Conservation (phyloP, 1,140 invertebrate species). For the Micrasema minimum region DNA sequence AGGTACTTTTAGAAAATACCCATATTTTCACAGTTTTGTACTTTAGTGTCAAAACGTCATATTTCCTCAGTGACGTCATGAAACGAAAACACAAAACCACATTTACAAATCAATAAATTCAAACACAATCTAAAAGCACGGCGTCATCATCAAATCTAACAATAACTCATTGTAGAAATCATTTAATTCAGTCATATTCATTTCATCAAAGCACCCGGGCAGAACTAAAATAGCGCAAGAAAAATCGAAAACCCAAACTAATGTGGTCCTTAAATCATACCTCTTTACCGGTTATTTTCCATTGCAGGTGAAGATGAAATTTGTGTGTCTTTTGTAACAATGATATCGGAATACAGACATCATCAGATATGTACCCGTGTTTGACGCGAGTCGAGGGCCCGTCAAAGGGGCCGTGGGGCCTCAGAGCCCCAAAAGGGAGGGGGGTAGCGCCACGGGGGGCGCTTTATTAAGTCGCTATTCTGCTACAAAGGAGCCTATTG, state of each 20-base stretch:
- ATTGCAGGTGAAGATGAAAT: background rate
- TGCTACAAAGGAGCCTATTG: slow-evolving; percentile 49
- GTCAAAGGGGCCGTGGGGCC: slow-evolving; percentile 7
- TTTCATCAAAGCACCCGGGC: slow-evolving; percentile 18
- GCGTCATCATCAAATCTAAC: slow-evolving; percentile 33
- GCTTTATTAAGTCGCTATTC: slow-evolving; percentile 54
- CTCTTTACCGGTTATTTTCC: background rate
- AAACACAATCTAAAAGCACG: slow-evolving; percentile 21
- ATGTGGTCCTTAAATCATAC: background rate
- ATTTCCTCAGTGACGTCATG: background rate
- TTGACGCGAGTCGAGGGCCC: slow-evolving; percentile 23
- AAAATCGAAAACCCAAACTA: background rate
- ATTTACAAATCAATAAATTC: slow-evolving; percentile 31
- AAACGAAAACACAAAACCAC: slow-evolving; percentile 16
- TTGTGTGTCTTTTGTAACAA: background rate
- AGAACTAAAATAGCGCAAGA: background rate
- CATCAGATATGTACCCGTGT: slow-evolving; percentile 29
- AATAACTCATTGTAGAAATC: slow-evolving; percentile 31
- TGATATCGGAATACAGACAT: slow-evolving; percentile 27
- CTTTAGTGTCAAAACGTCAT: slow-evolving; percentile 12
- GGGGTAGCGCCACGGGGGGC: slow-evolving; percentile 45
- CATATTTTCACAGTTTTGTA: too few species aligned
- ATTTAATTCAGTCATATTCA: slow-evolving; percentile 19
- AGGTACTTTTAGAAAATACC: too few species aligned
- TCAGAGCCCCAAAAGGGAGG: slow-evolving; percentile 3